These are phyloP conservation scores for Cygnus atratus DNA, from an alignment of 2,113 vertebrate species.

Conservation along the genomic window DNA sequence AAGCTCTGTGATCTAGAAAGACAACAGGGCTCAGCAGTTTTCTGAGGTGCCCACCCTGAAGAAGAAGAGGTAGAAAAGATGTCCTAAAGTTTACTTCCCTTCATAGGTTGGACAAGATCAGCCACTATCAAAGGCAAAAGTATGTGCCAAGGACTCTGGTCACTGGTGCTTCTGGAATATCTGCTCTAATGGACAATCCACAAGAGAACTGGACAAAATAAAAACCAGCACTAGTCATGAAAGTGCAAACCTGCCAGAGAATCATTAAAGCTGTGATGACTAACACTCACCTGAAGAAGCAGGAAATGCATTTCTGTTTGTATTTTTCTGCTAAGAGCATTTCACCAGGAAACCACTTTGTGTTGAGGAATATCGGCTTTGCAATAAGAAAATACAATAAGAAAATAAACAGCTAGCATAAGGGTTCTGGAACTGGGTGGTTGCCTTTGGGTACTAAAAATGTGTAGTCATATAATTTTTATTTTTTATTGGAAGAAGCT, in stretches of 20 bases:
- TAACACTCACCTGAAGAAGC: background rate
- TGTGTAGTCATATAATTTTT: background rate
- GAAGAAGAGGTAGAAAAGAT: background rate
- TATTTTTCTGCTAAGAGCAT: background rate
- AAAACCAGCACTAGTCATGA: background rate
- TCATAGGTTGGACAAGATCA: background rate
- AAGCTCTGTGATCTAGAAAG: background rate
- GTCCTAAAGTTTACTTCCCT: background rate
- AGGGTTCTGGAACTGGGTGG: background rate
- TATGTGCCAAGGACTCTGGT: background rate
- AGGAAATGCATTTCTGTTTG: background rate
- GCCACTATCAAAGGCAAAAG: background rate
- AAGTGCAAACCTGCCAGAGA: background rate
- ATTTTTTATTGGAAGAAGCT: background rate
- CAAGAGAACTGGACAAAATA: background rate
- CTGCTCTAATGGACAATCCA: background rate
- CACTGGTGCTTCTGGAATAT: background rate
- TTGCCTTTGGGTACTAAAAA: background rate
- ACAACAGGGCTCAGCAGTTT: background rate
- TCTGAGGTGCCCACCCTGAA: background rate
- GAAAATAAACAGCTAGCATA: background rate
- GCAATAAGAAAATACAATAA: background rate
- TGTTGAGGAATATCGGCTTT: background rate
- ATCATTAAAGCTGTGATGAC: background rate
- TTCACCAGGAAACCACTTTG: background rate